Conservation (phyloP, 2,888 invertebrate genomes). For the Pecten maximus region DNA sequence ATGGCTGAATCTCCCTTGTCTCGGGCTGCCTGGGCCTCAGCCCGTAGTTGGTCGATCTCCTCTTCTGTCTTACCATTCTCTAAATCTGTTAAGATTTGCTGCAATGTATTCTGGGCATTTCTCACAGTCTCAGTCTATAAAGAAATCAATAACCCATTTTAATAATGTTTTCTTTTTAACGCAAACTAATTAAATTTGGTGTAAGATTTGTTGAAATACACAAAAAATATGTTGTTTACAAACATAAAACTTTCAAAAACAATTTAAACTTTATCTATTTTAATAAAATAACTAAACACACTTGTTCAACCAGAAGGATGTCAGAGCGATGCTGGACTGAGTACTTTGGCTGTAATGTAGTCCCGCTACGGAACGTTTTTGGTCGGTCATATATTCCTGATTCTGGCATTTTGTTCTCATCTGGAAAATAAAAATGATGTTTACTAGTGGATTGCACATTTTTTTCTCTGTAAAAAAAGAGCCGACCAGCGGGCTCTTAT, state of each 20-base stretch:
- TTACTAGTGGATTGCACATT: no score
- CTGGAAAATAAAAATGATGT: not conserved
- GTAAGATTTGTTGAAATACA: no score
- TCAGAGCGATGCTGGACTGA: slow-evolving; percentile 79
- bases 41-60: slow-evolving; percentile 64
- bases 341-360: slow-evolving; percentile 71
- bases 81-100: slow-evolving; percentile 68
- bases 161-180: no score
- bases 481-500: no score
- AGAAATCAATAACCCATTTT: not conserved
- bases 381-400: slow-evolving; percentile 54
- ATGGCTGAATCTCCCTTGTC: slow-evolving; percentile 71
- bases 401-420: slow-evolving; percentile 47
- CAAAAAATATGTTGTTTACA: no score
- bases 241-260: no score
- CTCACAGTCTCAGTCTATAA: slow-evolving; percentile 72
- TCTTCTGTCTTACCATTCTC: slow-evolving; percentile 68
- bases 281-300: slow-evolving; percentile 54
- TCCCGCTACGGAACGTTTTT: slow-evolving; percentile 67
- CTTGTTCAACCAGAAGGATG: slow-evolving; percentile 79
- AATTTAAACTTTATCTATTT: not conserved
- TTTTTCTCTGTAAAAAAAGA: no score
- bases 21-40: slow-evolving; percentile 67
- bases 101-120: slow-evolving; percentile 71
- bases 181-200: no score